A percentile compares a stretch with the other conserved stretches of the same genome.
phyloP scores from a whole-genome alignment of 2,113 vertebrate genomes.

The Camelus bactrianus region DNA sequence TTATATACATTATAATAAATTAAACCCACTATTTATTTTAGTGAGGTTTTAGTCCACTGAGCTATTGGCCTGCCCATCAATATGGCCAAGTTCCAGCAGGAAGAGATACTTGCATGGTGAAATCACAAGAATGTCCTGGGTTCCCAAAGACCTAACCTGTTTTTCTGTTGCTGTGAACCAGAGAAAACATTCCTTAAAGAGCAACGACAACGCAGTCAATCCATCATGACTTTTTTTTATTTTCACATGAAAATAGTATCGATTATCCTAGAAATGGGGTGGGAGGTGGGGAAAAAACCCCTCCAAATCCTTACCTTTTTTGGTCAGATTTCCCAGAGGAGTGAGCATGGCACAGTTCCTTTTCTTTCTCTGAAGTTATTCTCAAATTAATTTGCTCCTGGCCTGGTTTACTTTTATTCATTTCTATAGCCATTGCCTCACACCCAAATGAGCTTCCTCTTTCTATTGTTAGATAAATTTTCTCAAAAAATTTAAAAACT shows the following conservation, averaged over 20 bases:
- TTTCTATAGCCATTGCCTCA: constrained; percentile 60
- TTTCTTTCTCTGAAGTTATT: constrained; percentile 70
- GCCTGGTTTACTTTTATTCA: constrained; percentile 66
- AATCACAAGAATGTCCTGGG: background rate
- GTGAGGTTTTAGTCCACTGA: background rate
- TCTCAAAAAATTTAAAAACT: constrained; percentile 65
- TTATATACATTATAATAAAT: background rate
- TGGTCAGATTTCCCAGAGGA: constrained; percentile 73
- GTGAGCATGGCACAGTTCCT: constrained; percentile 30
- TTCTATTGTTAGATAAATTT: constrained; percentile 68
- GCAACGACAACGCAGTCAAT: constrained; percentile 24
- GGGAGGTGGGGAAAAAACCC: background rate
- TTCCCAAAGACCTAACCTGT: background rate
- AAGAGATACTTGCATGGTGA: background rate
- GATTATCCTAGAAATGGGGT: constrained; percentile 58
- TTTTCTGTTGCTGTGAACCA: constrained; percentile 25
- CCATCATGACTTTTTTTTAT: background rate
- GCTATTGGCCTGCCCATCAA: background rate
- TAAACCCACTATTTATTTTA: background rate
- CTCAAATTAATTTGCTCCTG: constrained; percentile 74
- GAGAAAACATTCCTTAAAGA: background rate
- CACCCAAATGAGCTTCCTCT: constrained; percentile 75
- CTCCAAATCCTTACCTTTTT: background rate
- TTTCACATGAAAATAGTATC: background rate
- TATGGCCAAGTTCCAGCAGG: background rate